These are phyloP conservation scores for Gopherus evgoodei DNA, from an alignment of 2,113 vertebrate genomes.

Conservation along the genomic window DNA sequence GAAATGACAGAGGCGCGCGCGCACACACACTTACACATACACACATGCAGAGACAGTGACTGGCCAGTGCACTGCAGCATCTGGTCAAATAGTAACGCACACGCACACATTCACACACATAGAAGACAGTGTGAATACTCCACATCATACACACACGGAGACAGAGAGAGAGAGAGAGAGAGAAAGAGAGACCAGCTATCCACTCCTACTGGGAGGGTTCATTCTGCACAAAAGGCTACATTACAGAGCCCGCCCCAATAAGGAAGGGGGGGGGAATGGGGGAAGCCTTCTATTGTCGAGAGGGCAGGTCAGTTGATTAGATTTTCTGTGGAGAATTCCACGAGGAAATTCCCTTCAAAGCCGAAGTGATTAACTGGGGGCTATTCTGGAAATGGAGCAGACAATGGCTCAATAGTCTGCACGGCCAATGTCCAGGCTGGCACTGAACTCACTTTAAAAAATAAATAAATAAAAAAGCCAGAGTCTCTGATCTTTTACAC, in stretches of 20 bases:
- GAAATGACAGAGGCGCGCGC: slow-evolving; percentile 53
- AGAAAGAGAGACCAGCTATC: neutral
- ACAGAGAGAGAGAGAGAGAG: neutral
- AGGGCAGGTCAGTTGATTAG: slow-evolving; percentile 78
- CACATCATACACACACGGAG: neutral
- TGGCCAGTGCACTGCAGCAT: neutral
- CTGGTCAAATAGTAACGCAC: neutral
- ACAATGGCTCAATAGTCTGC: slow-evolving; percentile 76
- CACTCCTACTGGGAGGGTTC: slow-evolving; percentile 72
- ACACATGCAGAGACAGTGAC: neutral
- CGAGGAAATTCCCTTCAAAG: slow-evolving; percentile 79
- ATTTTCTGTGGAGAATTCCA: slow-evolving; percentile 77
- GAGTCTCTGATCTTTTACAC: slow-evolving; percentile 70
- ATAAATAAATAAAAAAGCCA: neutral
- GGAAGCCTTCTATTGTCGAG: slow-evolving; percentile 70
- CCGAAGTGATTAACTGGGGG: slow-evolving; percentile 78
- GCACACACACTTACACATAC: slow-evolving; percentile 6
- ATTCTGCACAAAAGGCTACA: slow-evolving; percentile 74
- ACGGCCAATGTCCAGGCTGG: slow-evolving; percentile 74
- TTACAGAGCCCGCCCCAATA: slow-evolving; percentile 76
- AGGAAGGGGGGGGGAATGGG: slow-evolving; percentile 31
- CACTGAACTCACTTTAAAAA: slow-evolving; percentile 62
- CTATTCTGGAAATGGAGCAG: slow-evolving; percentile 74
- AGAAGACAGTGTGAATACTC: neutral
- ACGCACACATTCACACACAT: neutral